phyloP scores from a whole-genome alignment of 2,113 vertebrate genomes.

The Sebastes fasciatus region DNA sequence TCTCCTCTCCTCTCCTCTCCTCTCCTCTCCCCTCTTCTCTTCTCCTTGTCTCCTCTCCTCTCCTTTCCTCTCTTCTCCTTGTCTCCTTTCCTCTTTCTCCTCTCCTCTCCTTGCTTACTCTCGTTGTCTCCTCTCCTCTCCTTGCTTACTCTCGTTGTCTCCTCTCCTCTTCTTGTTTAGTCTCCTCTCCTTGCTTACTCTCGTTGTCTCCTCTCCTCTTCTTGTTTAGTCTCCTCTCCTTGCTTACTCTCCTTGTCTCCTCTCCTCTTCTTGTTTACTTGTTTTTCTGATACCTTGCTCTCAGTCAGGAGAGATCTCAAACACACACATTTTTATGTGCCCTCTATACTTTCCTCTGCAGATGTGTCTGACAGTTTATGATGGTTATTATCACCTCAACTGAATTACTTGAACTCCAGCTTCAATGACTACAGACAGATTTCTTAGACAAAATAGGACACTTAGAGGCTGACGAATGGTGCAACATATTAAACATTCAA shows the following conservation, averaged over 20 bases:
- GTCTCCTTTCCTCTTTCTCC: too few relatives aligned
- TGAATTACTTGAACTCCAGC: neutral
- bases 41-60: too few relatives aligned
- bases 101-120: neutral
- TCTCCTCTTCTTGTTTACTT: neutral
- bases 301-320: neutral
- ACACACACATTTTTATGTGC: neutral
- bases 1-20: too few relatives aligned
- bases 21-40: neutral
- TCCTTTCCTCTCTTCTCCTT: too few relatives aligned
- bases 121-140: neutral
- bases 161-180: neutral
- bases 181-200: too few relatives aligned
- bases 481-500: neutral
- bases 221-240: neutral
- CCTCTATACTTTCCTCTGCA: neutral
- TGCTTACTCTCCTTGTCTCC: too few relatives aligned
- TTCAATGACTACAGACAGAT: neutral
- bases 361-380: neutral
- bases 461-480: neutral
- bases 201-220: neutral
- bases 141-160: too few relatives aligned
- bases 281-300: neutral
- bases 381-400: conserved; percentile 9
- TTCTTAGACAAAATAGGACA: neutral